Evolutionary conservation across 2,797 vertebrate genomes (phyloP).

Genomic region (Peromyscus attwateri): DNA sequence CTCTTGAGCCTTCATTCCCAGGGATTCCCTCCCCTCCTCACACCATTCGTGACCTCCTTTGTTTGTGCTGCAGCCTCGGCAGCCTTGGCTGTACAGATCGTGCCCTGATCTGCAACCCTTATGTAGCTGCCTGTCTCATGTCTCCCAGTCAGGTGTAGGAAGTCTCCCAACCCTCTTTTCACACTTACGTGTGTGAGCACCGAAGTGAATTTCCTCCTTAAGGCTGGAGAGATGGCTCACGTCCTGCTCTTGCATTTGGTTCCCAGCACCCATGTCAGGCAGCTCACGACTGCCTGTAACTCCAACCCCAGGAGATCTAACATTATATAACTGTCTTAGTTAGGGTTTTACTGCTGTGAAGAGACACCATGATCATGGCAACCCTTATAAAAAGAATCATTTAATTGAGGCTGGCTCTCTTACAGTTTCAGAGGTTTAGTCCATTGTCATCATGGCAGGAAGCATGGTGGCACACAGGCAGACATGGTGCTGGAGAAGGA

Average conservation of each 20-base stretch:
- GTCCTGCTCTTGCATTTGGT: not conserved
- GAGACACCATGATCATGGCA: not conserved
- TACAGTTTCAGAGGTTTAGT: not conserved
- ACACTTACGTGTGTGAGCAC: not conserved
- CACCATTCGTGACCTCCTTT: rapidly evolving
- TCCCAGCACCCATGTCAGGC: not conserved
- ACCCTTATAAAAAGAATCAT: not conserved
- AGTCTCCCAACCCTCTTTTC: not conserved
- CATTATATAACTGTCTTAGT: not conserved
- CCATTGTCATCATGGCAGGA: not conserved
- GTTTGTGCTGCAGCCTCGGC: not conserved
- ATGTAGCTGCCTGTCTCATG: rapidly evolving
- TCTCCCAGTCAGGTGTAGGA: rapidly evolving
- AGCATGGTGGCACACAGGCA: not conserved
- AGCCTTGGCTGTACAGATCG: not conserved
- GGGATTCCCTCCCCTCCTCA: no score
- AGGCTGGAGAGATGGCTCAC: not conserved
- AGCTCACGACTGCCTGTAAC: not conserved
- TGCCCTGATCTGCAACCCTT: no score
- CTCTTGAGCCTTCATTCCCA: not conserved
- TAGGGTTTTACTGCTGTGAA: not conserved
- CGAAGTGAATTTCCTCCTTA: not conserved
- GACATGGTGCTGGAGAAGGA: not conserved
- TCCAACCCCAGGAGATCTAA: not conserved
- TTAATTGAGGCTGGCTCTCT: not conserved